phyloP scores from a whole-genome alignment of 35 echinoderm and acorn worm species.

The Holothuria glaberrima region DNA sequence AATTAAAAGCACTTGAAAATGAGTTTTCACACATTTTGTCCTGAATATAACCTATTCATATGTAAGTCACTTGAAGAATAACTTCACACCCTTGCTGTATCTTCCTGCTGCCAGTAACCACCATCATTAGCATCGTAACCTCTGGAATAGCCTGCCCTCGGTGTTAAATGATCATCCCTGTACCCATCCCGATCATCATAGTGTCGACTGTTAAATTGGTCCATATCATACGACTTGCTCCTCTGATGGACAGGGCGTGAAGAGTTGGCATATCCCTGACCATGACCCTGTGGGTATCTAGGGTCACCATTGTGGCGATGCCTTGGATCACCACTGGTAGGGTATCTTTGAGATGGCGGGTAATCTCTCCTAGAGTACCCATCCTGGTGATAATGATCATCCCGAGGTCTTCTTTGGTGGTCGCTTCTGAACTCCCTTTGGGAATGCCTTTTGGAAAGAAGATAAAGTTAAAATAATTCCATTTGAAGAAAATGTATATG shows the following conservation, averaged over 20 bases:
- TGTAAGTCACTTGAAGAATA: no score
- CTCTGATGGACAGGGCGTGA: background rate
- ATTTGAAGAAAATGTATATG: no score
- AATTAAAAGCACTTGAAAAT: no score
- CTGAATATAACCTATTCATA: no score
- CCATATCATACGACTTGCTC: conserved; percentile 34
- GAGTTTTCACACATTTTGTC: no score
- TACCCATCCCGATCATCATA: conserved; percentile 29
- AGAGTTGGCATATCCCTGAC: background rate
- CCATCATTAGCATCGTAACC: background rate
- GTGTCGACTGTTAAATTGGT: conserved; percentile 18
- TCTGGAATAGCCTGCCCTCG: conserved; percentile 6
- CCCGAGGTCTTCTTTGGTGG: background rate
- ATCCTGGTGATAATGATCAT: conserved; percentile 6
- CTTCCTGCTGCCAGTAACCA: conserved; percentile 12
- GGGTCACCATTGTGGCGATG: conserved; percentile 26
- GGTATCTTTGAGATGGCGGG: background rate
- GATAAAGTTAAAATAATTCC: background rate
- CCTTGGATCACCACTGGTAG: conserved; percentile 16
- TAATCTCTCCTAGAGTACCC: background rate
- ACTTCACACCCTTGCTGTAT: background rate
- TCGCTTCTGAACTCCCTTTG: background rate
- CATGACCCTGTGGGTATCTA: background rate
- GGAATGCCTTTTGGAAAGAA: background rate
- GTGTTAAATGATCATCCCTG: background rate